These are phyloP conservation scores for Polydesmus complanatus DNA, from an alignment of 2,888 invertebrate species.

Conservation along the genomic window DNA sequence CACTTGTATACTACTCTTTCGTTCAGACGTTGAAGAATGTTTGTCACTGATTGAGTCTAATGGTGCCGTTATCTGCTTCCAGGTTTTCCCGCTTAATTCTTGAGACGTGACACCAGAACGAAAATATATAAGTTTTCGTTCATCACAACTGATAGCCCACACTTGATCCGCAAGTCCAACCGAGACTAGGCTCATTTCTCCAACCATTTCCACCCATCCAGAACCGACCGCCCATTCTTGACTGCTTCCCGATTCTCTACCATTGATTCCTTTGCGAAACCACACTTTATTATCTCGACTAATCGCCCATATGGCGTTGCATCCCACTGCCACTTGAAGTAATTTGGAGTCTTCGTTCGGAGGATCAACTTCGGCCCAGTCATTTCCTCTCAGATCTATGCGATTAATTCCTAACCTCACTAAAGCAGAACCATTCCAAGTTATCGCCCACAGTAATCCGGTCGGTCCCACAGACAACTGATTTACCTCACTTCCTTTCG, in stretches of 20 bases:
- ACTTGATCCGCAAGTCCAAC: conserved; percentile 72
- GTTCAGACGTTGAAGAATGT: not conserved
- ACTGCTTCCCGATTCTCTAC: conserved; percentile 44
- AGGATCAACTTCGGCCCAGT: conserved; percentile 55
- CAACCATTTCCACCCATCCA: conserved; percentile 82
- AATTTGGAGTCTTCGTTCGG: conserved; percentile 52
- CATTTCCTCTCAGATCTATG: conserved; percentile 53
- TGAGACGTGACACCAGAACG: conserved; percentile 26
- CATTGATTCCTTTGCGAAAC: conserved; percentile 56
- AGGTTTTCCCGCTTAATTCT: conserved; percentile 63
- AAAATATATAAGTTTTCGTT: conserved; percentile 23
- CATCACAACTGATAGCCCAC: conserved; percentile 26
- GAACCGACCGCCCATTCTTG: conserved; percentile 64
- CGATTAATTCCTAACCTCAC: conserved; percentile 71
- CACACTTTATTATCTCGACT: conserved; percentile 63
- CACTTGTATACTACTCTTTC: not conserved
- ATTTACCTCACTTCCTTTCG: conserved; percentile 63
- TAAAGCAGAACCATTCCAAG: conserved; percentile 68
- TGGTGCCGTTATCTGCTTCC: conserved; percentile 37
- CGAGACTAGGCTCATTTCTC: conserved; percentile 66
- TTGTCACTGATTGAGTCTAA: not conserved
- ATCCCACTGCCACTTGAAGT: conserved; percentile 69
- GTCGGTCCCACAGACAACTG: conserved; percentile 74
- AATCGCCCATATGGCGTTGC: conserved; percentile 63
- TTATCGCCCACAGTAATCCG: conserved; percentile 73